Percentiles rank a stretch among this genome's conserved stretches.
phyloP scores from a whole-genome alignment of 1,140 invertebrate genomes.

The Apis mellifera region Amel_HAv3.1 CM009942.2:146501-147000 shows the following conservation, averaged over 20 bases:
- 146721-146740: too few species aligned
- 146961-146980: slow-evolving; percentile 20
- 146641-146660: too few species aligned
- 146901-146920: slow-evolving; percentile 56
- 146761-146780: too few species aligned
- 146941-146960: slow-evolving; percentile 72
- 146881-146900: slow-evolving; percentile 73
- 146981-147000: not conserved
- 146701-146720: too few species aligned
- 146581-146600: not conserved
- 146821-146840: slow-evolving; percentile 42
- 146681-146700: too few species aligned
- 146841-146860: slow-evolving; percentile 56
- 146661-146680: too few species aligned
- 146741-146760: rapidly evolving
- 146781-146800: not conserved
- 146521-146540: not conserved
- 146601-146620: not conserved
- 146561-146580: not conserved
- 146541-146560: not conserved
- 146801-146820: not conserved
- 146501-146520: not conserved
- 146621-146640: not conserved
- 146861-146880: slow-evolving; percentile 68
- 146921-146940: slow-evolving; percentile 66